A percentile compares a stretch with the other conserved stretches of the same genome.
Conservation (phyloP, 2,888 invertebrate genomes). For the Apotomis betuletana region DNA sequence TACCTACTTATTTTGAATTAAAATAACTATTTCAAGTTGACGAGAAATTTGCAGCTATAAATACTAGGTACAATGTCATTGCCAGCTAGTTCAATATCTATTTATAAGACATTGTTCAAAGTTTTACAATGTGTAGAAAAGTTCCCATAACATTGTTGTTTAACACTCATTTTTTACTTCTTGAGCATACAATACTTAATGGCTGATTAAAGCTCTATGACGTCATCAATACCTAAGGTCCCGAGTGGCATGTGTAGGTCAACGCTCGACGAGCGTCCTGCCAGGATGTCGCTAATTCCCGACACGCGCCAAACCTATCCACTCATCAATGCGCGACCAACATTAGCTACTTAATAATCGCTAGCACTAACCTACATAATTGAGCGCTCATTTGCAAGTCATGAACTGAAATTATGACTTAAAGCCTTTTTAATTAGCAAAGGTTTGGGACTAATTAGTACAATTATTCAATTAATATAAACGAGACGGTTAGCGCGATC, state of each 20-base stretch:
- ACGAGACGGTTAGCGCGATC: slow-evolving; percentile 32
- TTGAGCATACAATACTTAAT: not conserved
- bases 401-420: slow-evolving; percentile 38
- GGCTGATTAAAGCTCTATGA: slow-evolving; percentile 19
- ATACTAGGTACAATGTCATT: slow-evolving; percentile 23
- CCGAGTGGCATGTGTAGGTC: slow-evolving; percentile 54
- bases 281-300: slow-evolving; percentile 78
- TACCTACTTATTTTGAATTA: slow-evolving; percentile 9
- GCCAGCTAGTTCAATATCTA: slow-evolving; percentile 4
- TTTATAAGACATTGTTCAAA: slow-evolving; percentile 26
- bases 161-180: slow-evolving; percentile 5
- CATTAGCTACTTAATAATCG: slow-evolving; percentile 41
- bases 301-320: slow-evolving; percentile 64
- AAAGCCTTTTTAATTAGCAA: slow-evolving; percentile 41
- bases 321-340: slow-evolving; percentile 50
- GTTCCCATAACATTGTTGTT: slow-evolving; percentile 28
- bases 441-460: slow-evolving; percentile 40
- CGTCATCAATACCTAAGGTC: slow-evolving; percentile 26
- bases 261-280: slow-evolving; percentile 71
- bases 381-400: slow-evolving; percentile 41
- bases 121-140: slow-evolving; percentile 12
- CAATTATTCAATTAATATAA: slow-evolving; percentile 41
- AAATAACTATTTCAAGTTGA: not conserved
- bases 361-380: slow-evolving; percentile 33
- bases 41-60: slow-evolving; percentile 22